Percentiles rank a stretch among this genome's conserved stretches.
These are phyloP conservation scores for Drosophila kambysellisi DNA, from an alignment of 2,888 invertebrate genomes.

Conservation along the genomic window DNA sequence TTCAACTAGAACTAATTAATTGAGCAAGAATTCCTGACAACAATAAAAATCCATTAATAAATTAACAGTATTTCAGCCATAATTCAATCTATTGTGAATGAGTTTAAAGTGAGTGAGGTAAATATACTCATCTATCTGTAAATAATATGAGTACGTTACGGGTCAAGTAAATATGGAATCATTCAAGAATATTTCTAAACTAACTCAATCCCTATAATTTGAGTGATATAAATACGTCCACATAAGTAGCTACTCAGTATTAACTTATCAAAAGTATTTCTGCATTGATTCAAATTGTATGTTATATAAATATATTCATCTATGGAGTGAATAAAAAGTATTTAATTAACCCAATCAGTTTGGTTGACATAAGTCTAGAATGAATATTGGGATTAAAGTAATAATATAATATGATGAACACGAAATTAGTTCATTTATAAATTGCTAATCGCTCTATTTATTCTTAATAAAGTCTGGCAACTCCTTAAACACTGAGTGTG, in stretches of 20 bases:
- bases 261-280: not conserved
- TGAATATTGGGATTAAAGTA: not conserved
- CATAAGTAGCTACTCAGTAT: not conserved
- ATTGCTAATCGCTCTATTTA: not conserved
- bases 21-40: not conserved
- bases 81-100: not conserved
- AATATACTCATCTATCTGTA: not conserved
- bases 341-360: not conserved
- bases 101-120: not conserved
- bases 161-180: not conserved
- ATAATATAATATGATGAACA: not conserved
- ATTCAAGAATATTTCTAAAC: not conserved
- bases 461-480: not conserved
- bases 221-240: not conserved
- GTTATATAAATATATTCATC: not conserved
- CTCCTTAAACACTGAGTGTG: no score
- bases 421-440: not conserved
- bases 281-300: not conserved
- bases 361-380: no score
- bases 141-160: not conserved
- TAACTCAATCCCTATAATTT: not conserved
- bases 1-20: conserved; percentile 26
- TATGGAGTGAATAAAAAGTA: not conserved
- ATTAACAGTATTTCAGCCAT: not conserved
- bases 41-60: not conserved